Percentiles rank a stretch among this genome's conserved stretches.
phyloP scores from a whole-genome alignment of 2,888 invertebrate species.

The Argyresthia albistria region DNA sequence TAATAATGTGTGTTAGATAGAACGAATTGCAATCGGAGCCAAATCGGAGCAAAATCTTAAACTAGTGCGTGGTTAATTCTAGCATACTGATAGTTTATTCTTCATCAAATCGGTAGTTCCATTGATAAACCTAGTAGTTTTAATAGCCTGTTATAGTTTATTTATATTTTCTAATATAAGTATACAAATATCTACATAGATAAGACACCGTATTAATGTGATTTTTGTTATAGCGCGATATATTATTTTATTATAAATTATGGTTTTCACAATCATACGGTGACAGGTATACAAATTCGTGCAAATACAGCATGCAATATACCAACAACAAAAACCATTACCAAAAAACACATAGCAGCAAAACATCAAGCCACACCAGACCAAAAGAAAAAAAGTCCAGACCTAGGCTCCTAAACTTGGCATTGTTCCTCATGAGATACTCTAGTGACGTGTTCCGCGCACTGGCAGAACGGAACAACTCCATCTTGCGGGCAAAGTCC shows the following conservation, averaged over 20 bases:
- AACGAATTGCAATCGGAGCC: no score
- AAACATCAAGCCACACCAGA: slow-evolving; percentile 13
- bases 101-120: no score
- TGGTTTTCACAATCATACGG: no score
- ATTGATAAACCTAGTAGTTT: no score
- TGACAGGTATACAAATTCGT: no score
- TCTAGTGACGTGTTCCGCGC: slow-evolving; percentile 63
- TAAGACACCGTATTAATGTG: neutral
- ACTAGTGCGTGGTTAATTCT: no score
- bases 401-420: slow-evolving; percentile 69
- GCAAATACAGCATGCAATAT: slow-evolving; percentile 11
- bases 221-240: neutral
- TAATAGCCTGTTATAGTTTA: no score
- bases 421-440: slow-evolving; percentile 62
- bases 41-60: no score
- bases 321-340: slow-evolving; percentile 11
- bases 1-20: no score
- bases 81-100: no score
- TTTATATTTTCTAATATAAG: neutral
- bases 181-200: neutral
- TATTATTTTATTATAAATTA: no score
- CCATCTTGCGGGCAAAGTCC: slow-evolving; percentile 63
- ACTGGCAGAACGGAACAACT: slow-evolving; percentile 62
- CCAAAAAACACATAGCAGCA: slow-evolving; percentile 2
- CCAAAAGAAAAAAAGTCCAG: slow-evolving; percentile 44